Evolutionary conservation across 2,888 invertebrate species (phyloP), one percentile per base, ranked within the genome.

Genomic region (Nipponacmea schrenckii): DNA sequence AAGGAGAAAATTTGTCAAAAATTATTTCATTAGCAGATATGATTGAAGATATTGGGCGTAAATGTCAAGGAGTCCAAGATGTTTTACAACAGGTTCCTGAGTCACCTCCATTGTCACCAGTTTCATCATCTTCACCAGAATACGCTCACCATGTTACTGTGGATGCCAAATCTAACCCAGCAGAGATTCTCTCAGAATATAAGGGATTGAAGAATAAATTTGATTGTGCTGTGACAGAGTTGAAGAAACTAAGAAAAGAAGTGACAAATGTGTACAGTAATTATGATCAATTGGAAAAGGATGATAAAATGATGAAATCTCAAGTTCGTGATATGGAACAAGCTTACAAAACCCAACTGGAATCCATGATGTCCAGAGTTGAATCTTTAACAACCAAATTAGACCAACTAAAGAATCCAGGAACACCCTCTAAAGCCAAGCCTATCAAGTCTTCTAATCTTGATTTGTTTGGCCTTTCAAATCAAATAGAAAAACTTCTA

Each of bases 371-470:
- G 56, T 93, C 93, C 31, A 92, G 95, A 67, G 93, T 96, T 73
- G 93, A 95, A 85, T 95, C 95, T 86, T 90, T 96, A 45, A 95
- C 95, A 0, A 91, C 92, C 70, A 96, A 96, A 87, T 91, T 96
- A 74, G 77, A 73, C 62, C 45, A 26, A 39, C 17, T 64, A 2
- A 69, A 46, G 17, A 26, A 26, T 14, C 27, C 31, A 15, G 69
- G 20, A 46, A 45, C 27, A n/a, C 64, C 63, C 14, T 64, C 70
- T 24, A 56, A 65, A 50, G 63, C 50, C 44, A 69, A 31, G 14
- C 45, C 46, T 50, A 44, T 15, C 5, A 45, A 64, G 27, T 10
- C 44, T 64, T n/a, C 20, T 17, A 12, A 20, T 10, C 56, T 24
- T 5, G 56, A 56, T 56, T 14, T 56, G 56, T 56, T 56, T 56